These are phyloP conservation scores for Drosophila paramelanica DNA, from an alignment of 2,888 invertebrate genomes.

Conservation along the genomic window DNA sequence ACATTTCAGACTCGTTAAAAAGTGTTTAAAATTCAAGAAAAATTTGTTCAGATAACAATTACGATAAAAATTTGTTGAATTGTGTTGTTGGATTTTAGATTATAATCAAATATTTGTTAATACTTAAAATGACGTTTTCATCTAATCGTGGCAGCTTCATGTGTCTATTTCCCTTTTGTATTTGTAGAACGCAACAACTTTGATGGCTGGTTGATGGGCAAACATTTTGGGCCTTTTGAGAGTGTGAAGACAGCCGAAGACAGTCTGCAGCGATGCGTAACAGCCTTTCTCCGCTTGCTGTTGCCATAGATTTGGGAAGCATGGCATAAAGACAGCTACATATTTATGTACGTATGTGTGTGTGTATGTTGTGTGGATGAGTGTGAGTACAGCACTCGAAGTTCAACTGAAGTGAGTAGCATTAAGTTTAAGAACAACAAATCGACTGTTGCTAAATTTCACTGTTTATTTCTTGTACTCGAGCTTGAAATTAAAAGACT, in stretches of 20 bases:
- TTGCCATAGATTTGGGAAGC: conserved; percentile 15
- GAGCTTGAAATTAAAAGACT: conserved; percentile 78
- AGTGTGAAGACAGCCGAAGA: conserved; percentile 25
- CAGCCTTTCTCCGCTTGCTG: conserved; percentile 59
- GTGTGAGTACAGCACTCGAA: conserved; percentile 43
- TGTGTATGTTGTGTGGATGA: background rate
- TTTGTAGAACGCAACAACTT: conserved; percentile 66
- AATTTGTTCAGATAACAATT: background rate
- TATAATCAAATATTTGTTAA: conserved; percentile 17
- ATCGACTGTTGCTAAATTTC: conserved; percentile 76
- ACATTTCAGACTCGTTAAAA: too few species aligned
- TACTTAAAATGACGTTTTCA: conserved; percentile 2
- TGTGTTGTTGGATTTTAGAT: background rate
- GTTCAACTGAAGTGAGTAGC: conserved; percentile 58
- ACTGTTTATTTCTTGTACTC: conserved; percentile 75
- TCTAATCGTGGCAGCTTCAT: background rate
- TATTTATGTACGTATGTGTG: background rate
- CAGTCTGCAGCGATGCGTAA: conserved; percentile 38
- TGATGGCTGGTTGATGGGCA: conserved; percentile 58
- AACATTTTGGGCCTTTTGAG: conserved; percentile 53
- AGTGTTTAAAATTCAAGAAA: background rate
- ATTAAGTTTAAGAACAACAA: conserved; percentile 67
- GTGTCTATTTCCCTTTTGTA: conserved; percentile 8
- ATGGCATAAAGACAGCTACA: background rate
- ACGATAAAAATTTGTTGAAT: background rate